These are phyloP conservation scores for Enteromius paludinosus DNA, from an alignment of 2,797 vertebrate genomes.

Conservation along the genomic window DNA sequence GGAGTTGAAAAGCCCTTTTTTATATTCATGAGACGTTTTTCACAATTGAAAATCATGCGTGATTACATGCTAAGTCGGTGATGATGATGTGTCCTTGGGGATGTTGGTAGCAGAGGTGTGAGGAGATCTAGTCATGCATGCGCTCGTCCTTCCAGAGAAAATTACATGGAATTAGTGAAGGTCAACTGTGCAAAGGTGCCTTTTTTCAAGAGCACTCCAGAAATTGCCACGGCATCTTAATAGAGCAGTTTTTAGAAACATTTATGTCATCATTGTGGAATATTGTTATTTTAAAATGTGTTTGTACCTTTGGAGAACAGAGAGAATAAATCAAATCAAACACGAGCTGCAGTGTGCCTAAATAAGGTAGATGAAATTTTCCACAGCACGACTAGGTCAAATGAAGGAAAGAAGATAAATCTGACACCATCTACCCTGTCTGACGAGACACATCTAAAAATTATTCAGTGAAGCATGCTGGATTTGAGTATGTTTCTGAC, in stretches of 20 bases:
- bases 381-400: neutral
- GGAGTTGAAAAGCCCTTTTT: constrained; percentile 3
- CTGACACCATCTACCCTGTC: constrained; percentile 1
- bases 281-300: constrained; percentile 15
- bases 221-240: constrained; percentile 34
- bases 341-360: constrained; percentile 6
- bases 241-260: constrained; percentile 20
- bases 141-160: constrained; percentile 10
- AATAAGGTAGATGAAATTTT: constrained; percentile 22
- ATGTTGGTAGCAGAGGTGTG: constrained; percentile 36
- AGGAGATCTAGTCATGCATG: constrained; percentile 18
- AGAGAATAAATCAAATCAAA: constrained; percentile 23
- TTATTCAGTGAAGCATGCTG: constrained; percentile 7
- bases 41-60: constrained; percentile 33
- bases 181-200: constrained; percentile 14
- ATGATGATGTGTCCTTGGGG: constrained; percentile 41
- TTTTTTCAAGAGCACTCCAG: neutral
- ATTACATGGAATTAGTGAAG: constrained; percentile 46
- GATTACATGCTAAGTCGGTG: constrained; percentile 24
- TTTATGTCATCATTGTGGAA: neutral
- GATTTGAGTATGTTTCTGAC: constrained; percentile 8
- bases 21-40: constrained; percentile 16
- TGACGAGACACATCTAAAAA: neutral
- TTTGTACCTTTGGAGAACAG: constrained; percentile 11
- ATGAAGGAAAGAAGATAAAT: constrained; percentile 18